Evolutionary conservation across 1,140 invertebrate genomes (phyloP).

Genomic region (Brachystomella parvula): DNA sequence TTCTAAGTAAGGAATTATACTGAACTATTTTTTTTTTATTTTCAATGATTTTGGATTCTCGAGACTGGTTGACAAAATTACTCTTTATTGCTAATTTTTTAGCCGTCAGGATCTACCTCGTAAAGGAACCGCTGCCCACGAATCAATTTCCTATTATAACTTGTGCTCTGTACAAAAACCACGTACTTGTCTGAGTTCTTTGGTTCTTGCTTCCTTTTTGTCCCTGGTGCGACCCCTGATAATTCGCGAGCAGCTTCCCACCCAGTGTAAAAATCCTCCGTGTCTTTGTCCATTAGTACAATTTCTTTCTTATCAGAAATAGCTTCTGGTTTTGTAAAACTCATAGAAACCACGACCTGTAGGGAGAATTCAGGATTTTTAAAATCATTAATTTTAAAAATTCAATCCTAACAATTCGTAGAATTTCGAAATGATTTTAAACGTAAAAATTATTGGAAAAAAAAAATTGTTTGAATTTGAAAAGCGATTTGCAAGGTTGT

Average conservation of each 20-base stretch:
- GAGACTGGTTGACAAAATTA: neutral
- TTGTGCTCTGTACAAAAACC: slow-evolving; percentile 24
- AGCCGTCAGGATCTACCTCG: slow-evolving; percentile 20
- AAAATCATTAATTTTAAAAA: too few relatives aligned
- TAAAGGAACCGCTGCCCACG: slow-evolving; percentile 23
- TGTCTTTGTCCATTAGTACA: slow-evolving; percentile 22
- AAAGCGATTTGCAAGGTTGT: too few relatives aligned
- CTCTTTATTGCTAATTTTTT: neutral
- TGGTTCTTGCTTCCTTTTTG: slow-evolving; percentile 9
- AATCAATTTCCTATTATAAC: slow-evolving; percentile 26
- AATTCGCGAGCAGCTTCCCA: slow-evolving; percentile 23
- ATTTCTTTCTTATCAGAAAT: slow-evolving; percentile 24
- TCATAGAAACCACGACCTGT: slow-evolving; percentile 22
- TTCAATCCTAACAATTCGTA: too few relatives aligned
- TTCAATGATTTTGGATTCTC: too few relatives aligned
- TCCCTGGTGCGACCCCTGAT: slow-evolving; percentile 11
- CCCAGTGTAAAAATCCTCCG: slow-evolving; percentile 23
- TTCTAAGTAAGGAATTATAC: neutral
- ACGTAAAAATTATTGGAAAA: too few relatives aligned
- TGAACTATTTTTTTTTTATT: too few relatives aligned
- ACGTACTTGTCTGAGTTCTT: slow-evolving; percentile 17
- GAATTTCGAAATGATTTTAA: too few relatives aligned
- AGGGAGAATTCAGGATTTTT: too few relatives aligned
- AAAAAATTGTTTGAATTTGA: too few relatives aligned
- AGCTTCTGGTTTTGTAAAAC: slow-evolving; percentile 21